Conservation (phyloP, 2,888 invertebrate species). For the Torymus tubicola region DNA sequence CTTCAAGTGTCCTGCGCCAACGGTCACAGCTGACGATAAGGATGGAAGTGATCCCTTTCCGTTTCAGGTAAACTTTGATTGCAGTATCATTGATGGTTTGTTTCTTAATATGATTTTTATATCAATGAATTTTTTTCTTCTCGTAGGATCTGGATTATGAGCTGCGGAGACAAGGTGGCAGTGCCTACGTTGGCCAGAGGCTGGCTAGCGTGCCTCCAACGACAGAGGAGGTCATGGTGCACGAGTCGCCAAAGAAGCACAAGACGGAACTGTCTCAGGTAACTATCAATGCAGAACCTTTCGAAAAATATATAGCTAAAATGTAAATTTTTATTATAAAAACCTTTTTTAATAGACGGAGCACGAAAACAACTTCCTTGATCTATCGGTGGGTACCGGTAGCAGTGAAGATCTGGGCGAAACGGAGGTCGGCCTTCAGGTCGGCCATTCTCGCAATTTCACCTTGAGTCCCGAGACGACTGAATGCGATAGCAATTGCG, state of each 20-base stretch:
- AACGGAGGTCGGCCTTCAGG: constrained; percentile 81
- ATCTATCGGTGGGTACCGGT: constrained; percentile 81
- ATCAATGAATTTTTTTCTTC: not conserved
- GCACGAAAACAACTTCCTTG: constrained; percentile 80
- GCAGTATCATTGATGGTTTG: too few species aligned
- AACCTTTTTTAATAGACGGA: constrained; percentile 74
- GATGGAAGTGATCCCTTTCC: constrained; percentile 73
- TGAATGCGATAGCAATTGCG: constrained; percentile 92
- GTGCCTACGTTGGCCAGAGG: constrained; percentile 87
- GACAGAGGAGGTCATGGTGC: constrained; percentile 74
- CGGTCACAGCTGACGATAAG: constrained; percentile 78
- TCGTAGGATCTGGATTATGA: constrained; percentile 87
- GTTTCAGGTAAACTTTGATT: constrained; percentile 75
- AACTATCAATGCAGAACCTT: constrained; percentile 5
- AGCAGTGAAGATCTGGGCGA: constrained; percentile 83
- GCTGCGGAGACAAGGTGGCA: constrained; percentile 84
- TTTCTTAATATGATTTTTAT: too few species aligned
- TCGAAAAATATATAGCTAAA: not conserved
- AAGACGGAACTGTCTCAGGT: constrained; percentile 73
- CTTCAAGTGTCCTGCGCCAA: constrained; percentile 87
- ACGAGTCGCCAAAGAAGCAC: constrained; percentile 74
- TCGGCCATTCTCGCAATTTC: constrained; percentile 88
- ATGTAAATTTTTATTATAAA: not conserved
- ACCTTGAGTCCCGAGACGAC: constrained; percentile 95
- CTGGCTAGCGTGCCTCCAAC: constrained; percentile 80